Percentiles rank a stretch among this genome's conserved stretches.
Conservation (phyloP, 2,888 invertebrate genomes). For the Digitonthophagus gazella region DNA sequence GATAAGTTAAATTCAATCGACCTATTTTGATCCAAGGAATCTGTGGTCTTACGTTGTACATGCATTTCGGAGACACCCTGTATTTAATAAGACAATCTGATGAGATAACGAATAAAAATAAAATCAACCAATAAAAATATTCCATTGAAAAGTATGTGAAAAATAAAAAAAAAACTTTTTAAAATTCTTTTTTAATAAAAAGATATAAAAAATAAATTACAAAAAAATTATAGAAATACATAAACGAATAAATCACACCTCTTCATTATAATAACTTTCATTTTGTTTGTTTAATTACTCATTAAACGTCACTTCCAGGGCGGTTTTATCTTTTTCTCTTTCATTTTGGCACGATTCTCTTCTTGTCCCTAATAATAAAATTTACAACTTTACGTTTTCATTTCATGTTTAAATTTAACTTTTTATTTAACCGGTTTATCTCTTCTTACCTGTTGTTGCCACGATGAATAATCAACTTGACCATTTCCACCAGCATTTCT, state of each 20-base stretch:
- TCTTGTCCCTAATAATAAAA: conserved; percentile 22
- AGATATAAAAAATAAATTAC: neutral
- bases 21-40: no score
- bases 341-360: conserved; percentile 14
- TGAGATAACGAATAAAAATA: no score
- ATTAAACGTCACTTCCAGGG: conserved; percentile 24
- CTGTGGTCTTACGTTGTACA: no score
- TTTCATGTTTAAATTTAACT: neutral
- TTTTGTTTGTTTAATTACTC: neutral
- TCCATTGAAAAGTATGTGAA: no score
- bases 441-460: conserved; percentile 23
- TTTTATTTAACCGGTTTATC: neutral
- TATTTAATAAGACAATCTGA: no score
- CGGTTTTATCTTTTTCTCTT: conserved; percentile 22
- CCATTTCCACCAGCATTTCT: neutral
- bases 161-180: no score
- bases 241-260: neutral
- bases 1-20: no score
- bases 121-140: no score
- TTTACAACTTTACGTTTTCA: neutral
- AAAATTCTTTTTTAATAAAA: no score
- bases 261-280: neutral
- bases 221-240: neutral
- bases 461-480: conserved; percentile 18
- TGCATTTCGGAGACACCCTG: no score